Base-by-base conservation (phyloP, 2,888 invertebrate genomes). In the Laspeyria flexula region DNA sequence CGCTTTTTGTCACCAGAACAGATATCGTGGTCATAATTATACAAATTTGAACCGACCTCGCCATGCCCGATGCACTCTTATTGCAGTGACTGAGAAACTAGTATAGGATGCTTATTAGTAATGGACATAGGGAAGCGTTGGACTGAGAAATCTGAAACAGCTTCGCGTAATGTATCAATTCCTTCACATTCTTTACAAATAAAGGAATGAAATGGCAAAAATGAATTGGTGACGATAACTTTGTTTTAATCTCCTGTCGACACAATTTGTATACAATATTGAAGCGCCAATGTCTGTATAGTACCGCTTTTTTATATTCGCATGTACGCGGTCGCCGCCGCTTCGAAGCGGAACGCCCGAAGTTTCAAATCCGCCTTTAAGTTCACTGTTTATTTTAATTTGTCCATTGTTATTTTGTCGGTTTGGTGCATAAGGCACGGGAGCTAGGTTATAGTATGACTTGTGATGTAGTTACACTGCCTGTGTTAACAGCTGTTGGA, bases 381-480 rank as follows among this genome's bases (percentile, higher is more conserved):
- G 58, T 58, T 64, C 52, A 49, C 35, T 60, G 39, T 63, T 44
- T 46, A 34, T 34, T 38, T 46, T 60, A 60, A 31, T 58, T 57
- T 64, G 46, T 62, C 57, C 50, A 51, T 49, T 70, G 52, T 67
- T 64, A 39, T 57, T 51, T 50, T 41, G 64, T 56, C 39, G 45
- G 63, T 48, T 71, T 43, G 61, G 77, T 75, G 77, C 74, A 73
- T 57, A 15, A 43, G 54, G 69, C 75, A 67, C 67, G 45, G 45
- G 56, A 57, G 65, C 57, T 70, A 71, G 72, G 67, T 69, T 68
- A n/a, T n/a, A 71, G 61, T 67, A 52, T 40, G 48, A 64, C 50
- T 61, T 76, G 79, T 81, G 75, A 81, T 76, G 72, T 75, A 65
- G 68, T 72, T 68, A 61, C 71, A 73, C 69, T 69, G 68, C 71